Conservation (phyloP, 2,797 vertebrate species). For the Hybognathus amarus region DNA sequence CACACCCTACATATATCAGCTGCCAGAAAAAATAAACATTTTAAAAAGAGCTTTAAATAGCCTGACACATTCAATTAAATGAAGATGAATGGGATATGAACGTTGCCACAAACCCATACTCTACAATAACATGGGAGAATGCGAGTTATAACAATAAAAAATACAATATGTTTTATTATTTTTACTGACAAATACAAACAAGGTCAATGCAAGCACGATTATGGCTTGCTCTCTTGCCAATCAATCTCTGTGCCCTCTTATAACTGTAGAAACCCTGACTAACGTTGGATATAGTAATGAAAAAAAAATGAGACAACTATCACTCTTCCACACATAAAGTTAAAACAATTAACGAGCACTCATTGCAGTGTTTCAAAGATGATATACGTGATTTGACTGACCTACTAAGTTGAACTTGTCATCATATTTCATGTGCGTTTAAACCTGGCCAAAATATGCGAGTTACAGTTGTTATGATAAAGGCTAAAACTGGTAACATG, state of each 20-base stretch:
- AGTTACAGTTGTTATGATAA: neutral
- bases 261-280: neutral
- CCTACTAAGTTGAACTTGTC: neutral
- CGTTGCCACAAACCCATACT: too few species aligned
- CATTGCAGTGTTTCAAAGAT: neutral
- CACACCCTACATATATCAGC: constrained; percentile 96
- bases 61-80: neutral
- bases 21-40: constrained; percentile 50
- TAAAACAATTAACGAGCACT: neutral
- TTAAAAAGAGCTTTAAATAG: neutral
- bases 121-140: neutral
- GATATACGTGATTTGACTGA: neutral
- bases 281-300: neutral
- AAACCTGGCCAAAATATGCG: neutral
- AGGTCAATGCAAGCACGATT: neutral
- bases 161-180: neutral
- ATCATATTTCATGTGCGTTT: constrained; percentile 2
- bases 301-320: neutral
- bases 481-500: too few species aligned
- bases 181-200: neutral
- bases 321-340: neutral
- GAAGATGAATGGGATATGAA: neutral
- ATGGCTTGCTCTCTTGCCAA: neutral
- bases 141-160: neutral
- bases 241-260: neutral